Evolutionary conservation across 2,797 vertebrate genomes (phyloP), one percentile per base, ranked within the genome.

Genomic region (Sebastes wilsoni): DNA sequence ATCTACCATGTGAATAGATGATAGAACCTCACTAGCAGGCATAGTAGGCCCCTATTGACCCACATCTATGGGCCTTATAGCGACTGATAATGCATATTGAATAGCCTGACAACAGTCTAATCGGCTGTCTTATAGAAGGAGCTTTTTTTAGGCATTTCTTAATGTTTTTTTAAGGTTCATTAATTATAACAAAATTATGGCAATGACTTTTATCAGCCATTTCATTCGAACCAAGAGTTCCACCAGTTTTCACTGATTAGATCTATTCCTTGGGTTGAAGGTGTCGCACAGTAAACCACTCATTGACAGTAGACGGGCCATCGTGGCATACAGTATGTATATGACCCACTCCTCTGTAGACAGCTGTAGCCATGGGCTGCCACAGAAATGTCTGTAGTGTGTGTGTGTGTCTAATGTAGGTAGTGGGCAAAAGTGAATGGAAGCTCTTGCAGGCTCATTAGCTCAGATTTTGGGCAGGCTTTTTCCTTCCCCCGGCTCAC

Each of bases 391-490:
- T 16, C 42, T 46, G 42, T 7, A 42, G 38, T 42, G 38, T 42
- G 38, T 42, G 46, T 49, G 46, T 20, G 46, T 49, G 46, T 49
- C 7, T 49, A 20, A 49, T 49, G 18, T 20, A 49, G 46, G 46
- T 20, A 52, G 16, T 20, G 46, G 46, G 46, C 46, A 20, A 52
- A 52, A 52, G 46, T n/a, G 46, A 52, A 52, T 8, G 20, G 46
- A 20, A 52, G 46, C 46, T 52, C 20, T 52, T n/a, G 46, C 46
- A 52, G 65, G 69, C 79, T 92, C 83, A 89, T 88, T 88, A 92
- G 64, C 52, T 3, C 9, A 34, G 67, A 75, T 70, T 75, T 70
- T 77, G 10, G 83, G 77, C 78, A 83, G 71, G 28, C 34, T 64
- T 79, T 72, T 56, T 64, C 49, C 42, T 49, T 66, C 36, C 36